Conservation (phyloP, 2,113 vertebrate species). For the Typhlomys cinereus region DNA sequence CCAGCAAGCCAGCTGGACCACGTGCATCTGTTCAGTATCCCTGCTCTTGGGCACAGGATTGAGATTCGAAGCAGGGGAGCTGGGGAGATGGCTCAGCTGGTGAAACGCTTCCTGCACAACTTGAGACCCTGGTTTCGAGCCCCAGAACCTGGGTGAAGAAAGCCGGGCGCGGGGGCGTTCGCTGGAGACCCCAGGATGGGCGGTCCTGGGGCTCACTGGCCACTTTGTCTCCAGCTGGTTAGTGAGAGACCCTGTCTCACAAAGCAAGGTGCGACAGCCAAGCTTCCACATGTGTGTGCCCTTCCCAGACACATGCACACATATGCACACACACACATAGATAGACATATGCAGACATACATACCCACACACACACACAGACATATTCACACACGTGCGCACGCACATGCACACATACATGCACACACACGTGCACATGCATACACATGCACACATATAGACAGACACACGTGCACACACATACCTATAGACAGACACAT, state of each 20-base stretch:
- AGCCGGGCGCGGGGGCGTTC: background rate
- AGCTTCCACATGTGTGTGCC: background rate
- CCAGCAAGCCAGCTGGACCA: too few relatives aligned
- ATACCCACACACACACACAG: too few relatives aligned
- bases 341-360: too few relatives aligned
- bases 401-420: too few relatives aligned
- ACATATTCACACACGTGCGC: background rate
- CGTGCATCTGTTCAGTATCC: too few relatives aligned
- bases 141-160: too few relatives aligned
- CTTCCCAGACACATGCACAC: background rate
- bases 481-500: too few relatives aligned
- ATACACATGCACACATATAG: too few relatives aligned
- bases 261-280: too few relatives aligned
- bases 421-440: too few relatives aligned
- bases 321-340: background rate
- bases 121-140: background rate
- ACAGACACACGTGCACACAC: too few relatives aligned
- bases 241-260: background rate
- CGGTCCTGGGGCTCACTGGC: background rate
- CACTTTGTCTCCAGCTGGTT: background rate
- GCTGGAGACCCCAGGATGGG: background rate
- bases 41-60: too few relatives aligned
- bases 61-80: background rate
- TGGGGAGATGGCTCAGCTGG: background rate
- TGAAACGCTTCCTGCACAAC: background rate